A percentile compares a stretch with the other conserved stretches of the same genome.
Conservation (phyloP, 2,797 vertebrate species). For the Lepilemur ruficaudatus region DNA sequence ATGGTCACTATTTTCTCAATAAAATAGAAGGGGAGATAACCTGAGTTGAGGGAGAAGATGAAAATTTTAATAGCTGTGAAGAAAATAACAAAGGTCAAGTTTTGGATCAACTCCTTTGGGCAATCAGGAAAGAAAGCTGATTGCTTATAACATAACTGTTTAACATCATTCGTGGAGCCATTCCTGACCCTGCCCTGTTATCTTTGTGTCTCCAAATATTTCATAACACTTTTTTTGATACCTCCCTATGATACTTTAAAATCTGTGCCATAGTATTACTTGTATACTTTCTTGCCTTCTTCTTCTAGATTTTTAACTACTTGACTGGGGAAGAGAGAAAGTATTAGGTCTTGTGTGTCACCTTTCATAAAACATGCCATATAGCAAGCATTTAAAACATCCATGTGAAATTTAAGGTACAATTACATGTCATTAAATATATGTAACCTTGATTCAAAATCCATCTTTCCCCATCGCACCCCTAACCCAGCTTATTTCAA, state of each 20-base stretch:
- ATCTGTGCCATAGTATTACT: neutral
- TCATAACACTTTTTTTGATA: neutral
- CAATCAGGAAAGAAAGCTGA: neutral
- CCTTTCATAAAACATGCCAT: neutral
- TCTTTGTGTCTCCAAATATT: neutral
- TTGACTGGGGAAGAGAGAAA: neutral
- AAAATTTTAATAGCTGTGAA: neutral
- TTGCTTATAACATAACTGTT: neutral
- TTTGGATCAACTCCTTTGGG: neutral
- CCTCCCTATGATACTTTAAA: neutral
- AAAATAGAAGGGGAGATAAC: neutral
- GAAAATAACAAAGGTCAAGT: neutral
- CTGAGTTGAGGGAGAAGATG: neutral
- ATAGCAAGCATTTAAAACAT: slow-evolving; percentile 17
- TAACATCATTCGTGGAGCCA: neutral
- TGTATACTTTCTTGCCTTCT: neutral
- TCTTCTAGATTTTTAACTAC: neutral
- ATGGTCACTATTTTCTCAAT: neutral
- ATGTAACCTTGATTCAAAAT: neutral
- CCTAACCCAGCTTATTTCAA: neutral
- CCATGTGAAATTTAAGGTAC: neutral
- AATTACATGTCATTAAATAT: neutral
- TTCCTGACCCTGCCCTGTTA: neutral
- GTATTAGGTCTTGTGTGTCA: neutral
- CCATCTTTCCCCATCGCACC: neutral